Percentiles rank a stretch among this genome's conserved stretches.
Evolutionary conservation across 2,797 vertebrate genomes (phyloP).

Genomic region (Gallirallus australis): DNA sequence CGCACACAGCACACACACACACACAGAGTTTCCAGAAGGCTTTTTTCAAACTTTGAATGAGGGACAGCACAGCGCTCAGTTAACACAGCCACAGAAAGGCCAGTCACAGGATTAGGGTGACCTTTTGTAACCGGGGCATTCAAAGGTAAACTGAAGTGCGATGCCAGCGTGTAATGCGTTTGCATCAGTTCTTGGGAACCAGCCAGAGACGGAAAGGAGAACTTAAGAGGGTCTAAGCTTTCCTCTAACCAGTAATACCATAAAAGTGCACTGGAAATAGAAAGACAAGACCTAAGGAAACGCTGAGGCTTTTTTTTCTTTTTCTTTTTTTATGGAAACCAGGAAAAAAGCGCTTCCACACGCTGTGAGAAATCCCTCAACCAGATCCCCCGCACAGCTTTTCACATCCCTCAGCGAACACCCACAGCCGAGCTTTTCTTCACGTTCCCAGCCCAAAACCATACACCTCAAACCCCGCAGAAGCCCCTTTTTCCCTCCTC

Average conservation of each 20-base stretch:
- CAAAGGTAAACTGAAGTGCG: constrained; percentile 30
- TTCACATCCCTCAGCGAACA: not conserved
- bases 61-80: not conserved
- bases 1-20: too few species aligned
- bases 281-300: constrained; percentile 15
- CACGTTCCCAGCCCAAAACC: not conserved
- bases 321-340: not conserved
- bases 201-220: constrained; percentile 26
- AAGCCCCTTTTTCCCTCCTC: accelerated
- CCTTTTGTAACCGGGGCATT: constrained; percentile 28
- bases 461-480: not conserved
- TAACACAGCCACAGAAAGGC: not conserved
- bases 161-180: not conserved
- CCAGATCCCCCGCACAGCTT: not conserved
- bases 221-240: constrained; percentile 42
- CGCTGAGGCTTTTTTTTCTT: not conserved
- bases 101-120: constrained; percentile 11
- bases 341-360: not conserved
- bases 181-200: constrained; percentile 6
- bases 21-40: constrained; percentile 19
- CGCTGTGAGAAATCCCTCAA: not conserved
- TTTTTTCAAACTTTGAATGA: constrained; percentile 35
- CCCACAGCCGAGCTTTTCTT: not conserved
- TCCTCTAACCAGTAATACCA: constrained; percentile 5
- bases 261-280: constrained; percentile 45